Evolutionary conservation across 2,113 vertebrate genomes (phyloP), one percentile per base, ranked within the genome.

Genomic region (Alectura lathami): DNA sequence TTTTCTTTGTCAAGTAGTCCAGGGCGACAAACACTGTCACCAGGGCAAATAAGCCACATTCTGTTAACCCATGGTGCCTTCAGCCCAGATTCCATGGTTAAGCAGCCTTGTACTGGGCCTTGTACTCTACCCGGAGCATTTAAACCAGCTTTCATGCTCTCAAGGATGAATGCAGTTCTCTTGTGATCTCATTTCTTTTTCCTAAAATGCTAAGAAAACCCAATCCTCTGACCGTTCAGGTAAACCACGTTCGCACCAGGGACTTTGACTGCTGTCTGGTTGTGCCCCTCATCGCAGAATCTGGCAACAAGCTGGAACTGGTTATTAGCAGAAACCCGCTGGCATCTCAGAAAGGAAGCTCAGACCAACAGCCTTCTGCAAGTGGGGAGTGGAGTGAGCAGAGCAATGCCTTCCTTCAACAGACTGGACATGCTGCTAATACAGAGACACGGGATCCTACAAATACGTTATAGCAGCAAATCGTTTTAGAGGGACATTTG

Each of bases 261-360:
- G 99, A 99, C 98, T 99, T 99, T 59, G 99, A 99, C 97, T 99
- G 99, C 98, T 99, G 99, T 87, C 98, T 99, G 10, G 99, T 99
- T 3, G 99, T 99, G 82, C 99, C 99, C 53, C 98, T 99, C 74
- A 99, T 99, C 17, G 99, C 99, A 0, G 99, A 99, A 93, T 99
- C 99, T 22, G 99, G 98, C n/a, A 99, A 99, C 92, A 99, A 98
- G 88, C 97, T 99, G 96, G 99, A 99, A 90, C 98, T 99, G 69
- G 99, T 99, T 60, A 99, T 99, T 50, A 99, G 99, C 88, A 98
- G 99, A 93, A 99, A 99, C 93, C 99, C 99, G 0, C 93, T 98
- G 93, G 98, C 98, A 11, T 96, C 98, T 51, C 98, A 98, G 91
- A 97, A 98, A 81, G 95, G 96, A 29, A 87, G 89, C 69, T 88